A percentile compares a stretch with the other conserved stretches of the same genome.
Conservation (phyloP, 2,113 vertebrate genomes). For the Marmota monax region DNA sequence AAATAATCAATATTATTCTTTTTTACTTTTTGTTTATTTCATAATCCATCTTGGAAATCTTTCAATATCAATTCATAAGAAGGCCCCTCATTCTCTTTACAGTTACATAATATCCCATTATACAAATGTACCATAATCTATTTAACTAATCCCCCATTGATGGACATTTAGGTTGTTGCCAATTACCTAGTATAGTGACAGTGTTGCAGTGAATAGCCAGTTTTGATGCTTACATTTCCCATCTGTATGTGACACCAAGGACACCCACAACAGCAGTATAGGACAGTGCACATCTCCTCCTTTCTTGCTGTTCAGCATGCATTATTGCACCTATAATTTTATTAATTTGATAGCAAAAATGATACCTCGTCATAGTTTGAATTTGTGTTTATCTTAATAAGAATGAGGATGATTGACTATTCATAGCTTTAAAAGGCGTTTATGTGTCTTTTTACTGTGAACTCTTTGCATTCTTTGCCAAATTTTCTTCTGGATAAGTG, state of each 20-base stretch:
- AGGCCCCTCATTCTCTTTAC: not conserved
- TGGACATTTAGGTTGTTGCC: not conserved
- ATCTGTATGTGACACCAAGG: no score
- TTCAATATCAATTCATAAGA: not conserved
- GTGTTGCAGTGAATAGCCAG: not conserved
- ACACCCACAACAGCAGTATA: fast-evolving
- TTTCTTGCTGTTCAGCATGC: not conserved
- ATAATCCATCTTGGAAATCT: slow-evolving; percentile 1
- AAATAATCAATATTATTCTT: not conserved
- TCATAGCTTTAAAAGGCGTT: not conserved
- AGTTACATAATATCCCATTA: not conserved
- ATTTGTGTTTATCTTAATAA: slow-evolving; percentile 11
- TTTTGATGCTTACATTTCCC: not conserved
- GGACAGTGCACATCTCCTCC: not conserved
- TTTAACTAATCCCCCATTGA: not conserved
- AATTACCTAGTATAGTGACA: not conserved
- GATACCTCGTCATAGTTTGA: not conserved
- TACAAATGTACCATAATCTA: no score
- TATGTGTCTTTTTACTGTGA: not conserved
- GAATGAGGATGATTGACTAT: not conserved
- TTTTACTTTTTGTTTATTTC: not conserved
- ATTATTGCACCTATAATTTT: not conserved
- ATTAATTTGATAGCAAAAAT: not conserved
- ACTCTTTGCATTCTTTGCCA: not conserved
- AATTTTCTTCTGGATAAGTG: not conserved